Evolutionary conservation across 2,888 invertebrate species (phyloP), one percentile per base, ranked within the genome.

Genomic region (Tetropium fuscum): DNA sequence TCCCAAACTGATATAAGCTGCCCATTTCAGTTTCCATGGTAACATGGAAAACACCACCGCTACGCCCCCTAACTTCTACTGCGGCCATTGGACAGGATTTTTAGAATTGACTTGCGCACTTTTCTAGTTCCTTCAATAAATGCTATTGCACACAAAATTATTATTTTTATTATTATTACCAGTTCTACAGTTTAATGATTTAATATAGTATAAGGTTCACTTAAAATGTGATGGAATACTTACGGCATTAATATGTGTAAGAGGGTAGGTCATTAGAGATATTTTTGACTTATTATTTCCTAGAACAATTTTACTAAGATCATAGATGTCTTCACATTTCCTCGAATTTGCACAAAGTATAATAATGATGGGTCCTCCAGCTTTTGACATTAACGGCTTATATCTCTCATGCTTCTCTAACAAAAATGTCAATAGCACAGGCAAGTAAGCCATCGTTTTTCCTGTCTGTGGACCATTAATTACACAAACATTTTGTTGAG

Each of bases 361-460:
- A 3, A 93, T 81, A 11, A 85, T 86, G 8, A 86, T 80, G 0
- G 93, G 92, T 22, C 88, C 87, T 32, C 83, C 83, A 13, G 84
- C 72, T 0, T 75, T 74, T 4, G 58, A 11, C 8, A 72, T n/a
- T 25, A 44, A 51, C 0, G 62, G 53, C 10, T 82, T 72, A 45
- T 79, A 80, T 25, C 78, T 74, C 68, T 87, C 84, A 2, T 77
- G 74, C 20, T 76, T 78, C 72, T 87, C 85, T 10, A 82, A 77
- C 3, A 91, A 78, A 51, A 86, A 82, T 44, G 88, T 87, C 47
- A 89, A 84, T 2, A 94, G 78, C 0, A 91, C 87, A 8, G 91
- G 87, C 18, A 90, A 75, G 74, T 90, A 92, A 0, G 89, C 88
- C 71, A 89, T 79, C 0, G 92, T 91, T 81, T 92, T 92, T 0